A percentile compares a stretch with the other conserved stretches of the same genome.
These are phyloP conservation scores for Limnephilus auricula DNA, from an alignment of 2,888 invertebrate species.

Conservation along the genomic window DNA sequence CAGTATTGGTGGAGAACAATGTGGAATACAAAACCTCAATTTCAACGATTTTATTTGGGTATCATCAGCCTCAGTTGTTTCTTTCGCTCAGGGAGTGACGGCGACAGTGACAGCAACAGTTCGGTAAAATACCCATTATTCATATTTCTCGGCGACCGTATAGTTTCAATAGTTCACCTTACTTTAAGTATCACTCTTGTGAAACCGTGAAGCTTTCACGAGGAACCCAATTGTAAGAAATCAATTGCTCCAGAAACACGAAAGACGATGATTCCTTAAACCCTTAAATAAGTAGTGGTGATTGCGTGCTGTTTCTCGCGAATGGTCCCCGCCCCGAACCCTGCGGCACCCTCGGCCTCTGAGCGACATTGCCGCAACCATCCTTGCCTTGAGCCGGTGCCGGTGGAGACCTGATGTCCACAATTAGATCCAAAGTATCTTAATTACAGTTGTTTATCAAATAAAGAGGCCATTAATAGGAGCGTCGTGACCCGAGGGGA, in stretches of 20 bases:
- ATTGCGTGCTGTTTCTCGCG: slow-evolving; percentile 24
- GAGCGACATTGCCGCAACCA: slow-evolving; percentile 51
- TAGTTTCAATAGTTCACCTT: background rate
- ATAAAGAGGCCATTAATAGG: slow-evolving; percentile 62
- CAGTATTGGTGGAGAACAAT: no score
- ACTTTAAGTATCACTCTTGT: no score
- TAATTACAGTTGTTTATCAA: slow-evolving; percentile 66
- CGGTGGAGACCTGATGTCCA: slow-evolving; percentile 53
- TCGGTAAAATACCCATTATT: no score
- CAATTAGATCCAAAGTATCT: slow-evolving; percentile 64
- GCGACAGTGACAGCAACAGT: no score
- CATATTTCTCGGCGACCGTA: no score
- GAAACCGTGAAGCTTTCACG: no score
- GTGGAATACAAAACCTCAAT: no score
- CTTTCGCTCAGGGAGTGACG: no score
- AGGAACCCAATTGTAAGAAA: no score
- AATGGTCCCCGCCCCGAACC: background rate
- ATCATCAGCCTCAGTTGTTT: no score
- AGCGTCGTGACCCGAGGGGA: slow-evolving; percentile 60
- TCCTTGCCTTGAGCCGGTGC: slow-evolving; percentile 4
- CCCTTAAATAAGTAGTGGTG: background rate
- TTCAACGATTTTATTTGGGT: no score
- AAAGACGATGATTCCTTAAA: background rate
- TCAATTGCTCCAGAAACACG: background rate
- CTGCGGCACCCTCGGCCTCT: background rate